These are phyloP conservation scores for Psilanteris sp. DNA, from an alignment of 1,140 invertebrate species.

Conservation along the genomic window DNA sequence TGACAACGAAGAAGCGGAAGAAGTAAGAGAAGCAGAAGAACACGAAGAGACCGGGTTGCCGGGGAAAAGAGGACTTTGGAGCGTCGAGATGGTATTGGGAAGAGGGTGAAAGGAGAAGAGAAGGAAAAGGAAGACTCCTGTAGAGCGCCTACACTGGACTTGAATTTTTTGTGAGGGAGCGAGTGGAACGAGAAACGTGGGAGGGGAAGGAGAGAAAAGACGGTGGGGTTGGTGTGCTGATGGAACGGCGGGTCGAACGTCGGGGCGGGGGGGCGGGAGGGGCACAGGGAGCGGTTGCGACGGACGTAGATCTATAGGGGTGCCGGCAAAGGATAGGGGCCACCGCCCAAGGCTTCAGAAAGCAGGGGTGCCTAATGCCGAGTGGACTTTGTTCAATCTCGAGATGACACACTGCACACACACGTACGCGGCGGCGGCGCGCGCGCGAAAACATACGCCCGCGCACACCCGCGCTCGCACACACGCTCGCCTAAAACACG, in stretches of 20 bases:
- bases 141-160: slow-evolving; percentile 74
- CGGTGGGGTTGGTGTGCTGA: slow-evolving; percentile 40
- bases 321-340: slow-evolving; percentile 69
- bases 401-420: slow-evolving; percentile 68
- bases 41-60: too few species aligned
- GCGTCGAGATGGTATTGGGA: slow-evolving; percentile 14
- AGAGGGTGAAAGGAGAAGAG: slow-evolving; percentile 63
- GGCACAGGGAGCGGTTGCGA: slow-evolving; percentile 50
- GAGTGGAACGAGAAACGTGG: slow-evolving; percentile 62
- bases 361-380: slow-evolving; percentile 75
- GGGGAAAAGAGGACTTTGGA: slow-evolving; percentile 62
- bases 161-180: slow-evolving; percentile 69
- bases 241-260: slow-evolving; percentile 56
- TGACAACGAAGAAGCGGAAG: slow-evolving; percentile 61
- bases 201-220: slow-evolving; percentile 60
- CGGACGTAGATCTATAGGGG: slow-evolving; percentile 72
- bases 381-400: slow-evolving; percentile 74
- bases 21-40: slow-evolving; percentile 52
- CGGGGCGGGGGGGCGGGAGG: slow-evolving; percentile 34
- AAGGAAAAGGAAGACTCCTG: slow-evolving; percentile 73
- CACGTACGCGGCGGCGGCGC: too few species aligned
- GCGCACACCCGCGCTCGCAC: too few species aligned
- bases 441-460: too few species aligned
- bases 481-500: neutral
- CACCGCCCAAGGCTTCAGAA: slow-evolving; percentile 73